Base-by-base conservation (phyloP, 1,140 invertebrate species). In the Homarus americanus region DNA sequence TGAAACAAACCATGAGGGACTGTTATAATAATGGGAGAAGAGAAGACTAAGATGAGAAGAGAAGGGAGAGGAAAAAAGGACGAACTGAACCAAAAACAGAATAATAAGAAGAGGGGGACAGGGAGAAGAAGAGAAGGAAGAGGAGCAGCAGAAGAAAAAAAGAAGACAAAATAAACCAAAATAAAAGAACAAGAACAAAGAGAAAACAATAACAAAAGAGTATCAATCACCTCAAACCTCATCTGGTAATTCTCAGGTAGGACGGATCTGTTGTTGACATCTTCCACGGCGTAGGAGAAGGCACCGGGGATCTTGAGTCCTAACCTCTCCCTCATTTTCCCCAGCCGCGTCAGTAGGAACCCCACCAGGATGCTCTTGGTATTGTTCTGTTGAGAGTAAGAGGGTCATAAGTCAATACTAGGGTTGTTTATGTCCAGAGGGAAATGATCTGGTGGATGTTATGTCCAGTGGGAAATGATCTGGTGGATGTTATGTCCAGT, bases 171-270 rank as follows among this genome's bases (percentile, higher is more conserved):
- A n/a, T n/a, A 40, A 80, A 80, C 12, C 32, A 44, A 28, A 44
- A 41, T 17, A 44, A 38, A 44, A 44, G 40, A 17, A 80, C 24
- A 82, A 44, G 28, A 38, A 80, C 4, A 44, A 44, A 44, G 24
- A 80, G 38, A 24, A 44, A 24, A 24, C 44, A 49, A 44, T 20
- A 24, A 44, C 17, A 36, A 28, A 38, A 75, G 73, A 9, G 73
- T 49, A 49, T 1, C 9, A 75, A 66, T 58, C 20, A 90, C 87
- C 80, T 83, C 80, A 38, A 72, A 75, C 20, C 80, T 83, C 40
- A 90, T 24, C 40, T 41, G 83, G 69, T 90, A 90, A 2, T 44
- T 36, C 69, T 90, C 79, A 0, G 87, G 87, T 2, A 90, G 80
- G 40, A 76, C 32, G 12, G 24, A 49, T 24, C 53, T 83, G 0